A percentile compares a stretch with the other conserved stretches of the same genome.
Evolutionary conservation across 2,797 vertebrate genomes (phyloP).

Genomic region (Labroides dimidiatus): DNA sequence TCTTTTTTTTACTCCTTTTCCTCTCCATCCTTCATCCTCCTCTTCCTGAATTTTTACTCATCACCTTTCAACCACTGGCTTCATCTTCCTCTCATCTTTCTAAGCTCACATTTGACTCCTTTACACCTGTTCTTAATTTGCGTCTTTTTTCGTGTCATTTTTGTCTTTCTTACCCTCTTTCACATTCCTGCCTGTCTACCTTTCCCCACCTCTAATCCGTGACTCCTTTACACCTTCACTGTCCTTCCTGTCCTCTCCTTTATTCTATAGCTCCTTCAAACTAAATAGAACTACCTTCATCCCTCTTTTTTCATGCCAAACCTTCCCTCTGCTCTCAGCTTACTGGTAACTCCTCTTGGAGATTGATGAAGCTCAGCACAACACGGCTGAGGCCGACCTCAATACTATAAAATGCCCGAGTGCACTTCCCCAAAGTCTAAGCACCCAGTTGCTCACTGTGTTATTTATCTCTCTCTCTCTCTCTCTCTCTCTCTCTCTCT

Average conservation of each 20-base stretch:
- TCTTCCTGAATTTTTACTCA: conserved; percentile 5
- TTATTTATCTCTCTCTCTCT: conserved; percentile 24
- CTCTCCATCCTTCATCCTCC: conserved; percentile 8
- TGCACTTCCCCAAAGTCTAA: conserved; percentile 60
- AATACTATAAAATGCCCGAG: conserved; percentile 65
- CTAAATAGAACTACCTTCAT: conserved; percentile 7
- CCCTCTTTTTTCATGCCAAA: conserved; percentile 15
- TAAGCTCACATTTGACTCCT: too few species aligned
- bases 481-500: conserved; percentile 19
- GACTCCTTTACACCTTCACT: neutral
- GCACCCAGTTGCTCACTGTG: conserved; percentile 33
- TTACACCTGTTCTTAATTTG: neutral
- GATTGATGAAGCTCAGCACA: conserved; percentile 77
- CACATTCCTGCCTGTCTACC: neutral
- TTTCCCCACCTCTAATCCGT: neutral
- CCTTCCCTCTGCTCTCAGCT: conserved; percentile 39
- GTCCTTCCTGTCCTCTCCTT: neutral
- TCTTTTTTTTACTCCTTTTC: conserved; percentile 13
- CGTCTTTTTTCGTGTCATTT: neutral
- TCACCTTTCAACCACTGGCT: neutral
- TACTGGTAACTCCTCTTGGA: conserved; percentile 61
- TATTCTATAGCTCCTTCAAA: neutral
- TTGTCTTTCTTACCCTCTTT: neutral
- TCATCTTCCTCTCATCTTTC: too few species aligned
- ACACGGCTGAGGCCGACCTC: conserved; percentile 64